Evolutionary conservation across 2,797 vertebrate species (phyloP).

Genomic region (Gymnodraco acuticeps): DNA sequence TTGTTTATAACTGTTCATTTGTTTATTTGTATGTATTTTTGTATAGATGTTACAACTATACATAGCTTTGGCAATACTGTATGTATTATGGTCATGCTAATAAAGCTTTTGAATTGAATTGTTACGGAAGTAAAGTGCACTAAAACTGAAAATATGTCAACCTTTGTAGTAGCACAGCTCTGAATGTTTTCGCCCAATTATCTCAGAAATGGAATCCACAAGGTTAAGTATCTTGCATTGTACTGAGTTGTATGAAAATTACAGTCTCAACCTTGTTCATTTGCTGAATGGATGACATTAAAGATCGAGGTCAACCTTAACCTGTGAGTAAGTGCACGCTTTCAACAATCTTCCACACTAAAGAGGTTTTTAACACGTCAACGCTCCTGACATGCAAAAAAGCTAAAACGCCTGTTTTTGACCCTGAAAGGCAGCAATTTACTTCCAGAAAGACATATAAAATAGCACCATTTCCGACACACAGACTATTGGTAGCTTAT

Average conservation of each 20-base stretch:
- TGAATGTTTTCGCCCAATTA: not conserved
- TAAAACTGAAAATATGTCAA: not conserved
- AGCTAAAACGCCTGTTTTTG: constrained; percentile 48
- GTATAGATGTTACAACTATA: too few species aligned
- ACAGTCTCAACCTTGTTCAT: not conserved
- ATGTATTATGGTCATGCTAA: too few species aligned
- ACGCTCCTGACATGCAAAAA: constrained; percentile 26
- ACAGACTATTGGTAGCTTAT: not conserved
- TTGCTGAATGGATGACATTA: constrained; percentile 7
- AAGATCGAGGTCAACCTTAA: constrained; percentile 15
- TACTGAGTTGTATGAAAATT: not conserved
- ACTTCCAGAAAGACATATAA: not conserved
- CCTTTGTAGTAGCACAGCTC: not conserved
- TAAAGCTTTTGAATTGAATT: too few species aligned
- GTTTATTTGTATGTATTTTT: too few species aligned
- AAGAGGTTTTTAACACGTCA: constrained; percentile 26
- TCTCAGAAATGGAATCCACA: not conserved
- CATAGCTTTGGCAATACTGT: too few species aligned
- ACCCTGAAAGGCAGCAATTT: constrained; percentile 16
- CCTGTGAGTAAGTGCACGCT: not conserved
- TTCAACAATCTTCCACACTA: constrained; percentile 29
- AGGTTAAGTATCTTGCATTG: not conserved
- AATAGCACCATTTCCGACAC: not conserved
- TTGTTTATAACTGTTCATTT: too few species aligned
- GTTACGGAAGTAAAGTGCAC: not conserved